A percentile compares a stretch with the other conserved stretches of the same genome.
Evolutionary conservation across 1,140 invertebrate species (phyloP).

Genomic region (Lineus longissimus): DNA sequence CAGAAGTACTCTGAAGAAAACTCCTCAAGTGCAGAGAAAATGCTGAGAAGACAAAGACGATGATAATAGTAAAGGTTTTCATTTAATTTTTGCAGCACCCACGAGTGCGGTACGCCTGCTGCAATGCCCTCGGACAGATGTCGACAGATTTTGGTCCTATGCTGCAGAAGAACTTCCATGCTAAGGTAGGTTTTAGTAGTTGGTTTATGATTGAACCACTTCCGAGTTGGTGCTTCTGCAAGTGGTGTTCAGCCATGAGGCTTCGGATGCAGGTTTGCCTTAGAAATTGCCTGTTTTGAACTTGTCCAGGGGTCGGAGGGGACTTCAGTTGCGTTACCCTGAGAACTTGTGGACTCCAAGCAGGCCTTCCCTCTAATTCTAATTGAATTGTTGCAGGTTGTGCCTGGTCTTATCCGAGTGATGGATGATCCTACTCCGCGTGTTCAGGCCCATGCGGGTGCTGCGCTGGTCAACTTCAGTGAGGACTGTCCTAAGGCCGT

Average conservation of each 20-base stretch:
- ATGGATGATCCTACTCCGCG: constrained; percentile 86
- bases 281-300: no score
- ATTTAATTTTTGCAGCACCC: constrained; percentile 76
- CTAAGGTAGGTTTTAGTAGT: constrained; percentile 58
- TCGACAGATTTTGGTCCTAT: constrained; percentile 94
- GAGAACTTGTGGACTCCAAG: no score
- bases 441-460: constrained; percentile 77
- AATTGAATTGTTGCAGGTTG: constrained; percentile 64
- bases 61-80: no score
- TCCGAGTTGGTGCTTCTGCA: background rate
- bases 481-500: constrained; percentile 95
- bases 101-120: constrained; percentile 91
- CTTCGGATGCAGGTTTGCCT: no score
- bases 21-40: no score
- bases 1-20: no score
- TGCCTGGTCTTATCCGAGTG: constrained; percentile 84
- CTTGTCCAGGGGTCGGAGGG: no score
- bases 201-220: background rate
- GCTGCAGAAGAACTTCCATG: constrained; percentile 98
- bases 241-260: background rate
- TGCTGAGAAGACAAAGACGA: no score
- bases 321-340: no score
- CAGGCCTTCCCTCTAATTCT: no score
- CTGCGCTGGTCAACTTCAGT: constrained; percentile 97
- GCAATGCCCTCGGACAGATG: constrained; percentile 99